Base-by-base conservation (phyloP, 2,888 invertebrate species). In the Diabrotica balteata region DNA sequence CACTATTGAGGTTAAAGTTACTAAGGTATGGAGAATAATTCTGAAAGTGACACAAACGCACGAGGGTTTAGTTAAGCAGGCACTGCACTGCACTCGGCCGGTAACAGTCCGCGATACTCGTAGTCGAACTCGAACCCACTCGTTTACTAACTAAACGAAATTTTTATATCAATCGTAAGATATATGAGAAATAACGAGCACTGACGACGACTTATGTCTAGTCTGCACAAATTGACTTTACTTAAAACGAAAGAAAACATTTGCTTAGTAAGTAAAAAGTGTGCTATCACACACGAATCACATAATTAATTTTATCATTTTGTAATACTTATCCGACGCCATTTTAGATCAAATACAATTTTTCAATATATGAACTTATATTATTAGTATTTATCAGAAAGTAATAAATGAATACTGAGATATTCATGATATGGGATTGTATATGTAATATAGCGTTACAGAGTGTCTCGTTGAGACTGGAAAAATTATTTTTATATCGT, bases 141-240 rank as follows among this genome's bases (percentile, higher is more conserved):
- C 32, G 32, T 32, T 32, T 7, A 10, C 10, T 4, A 47, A 47
- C 47, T 47, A 47, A 47, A 47, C 47, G 8, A 47, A 4, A 47
- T 47, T 47, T 47, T 47, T 47, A 10, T 9, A 47, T 61, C 52
- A 45, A n/a, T 52, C 4, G 45, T 32, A 52, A 52, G 60, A 52
- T 61, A 61, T 44, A 61, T 11, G 10, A 45, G 9, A 42, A 61
- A 61, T 61, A 42, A 52, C 52, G 52, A 9, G 44, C 44, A 60
- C 44, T 51, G 17, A 9, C 10, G 50, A 42, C 17, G 43, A 61
- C 45, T 51, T 17, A 10, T 52, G 53, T 61, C 45, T 61, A 44
- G 17, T 11, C 4, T 22, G 45, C 60, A 61, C 22, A 61, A 61
- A 61, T 53, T 52, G 9, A 22, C 32, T 59, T 59, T 8, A 55